Evolutionary conservation across 2,113 vertebrate genomes (phyloP).

Genomic region (Mustelus asterias): DNA sequence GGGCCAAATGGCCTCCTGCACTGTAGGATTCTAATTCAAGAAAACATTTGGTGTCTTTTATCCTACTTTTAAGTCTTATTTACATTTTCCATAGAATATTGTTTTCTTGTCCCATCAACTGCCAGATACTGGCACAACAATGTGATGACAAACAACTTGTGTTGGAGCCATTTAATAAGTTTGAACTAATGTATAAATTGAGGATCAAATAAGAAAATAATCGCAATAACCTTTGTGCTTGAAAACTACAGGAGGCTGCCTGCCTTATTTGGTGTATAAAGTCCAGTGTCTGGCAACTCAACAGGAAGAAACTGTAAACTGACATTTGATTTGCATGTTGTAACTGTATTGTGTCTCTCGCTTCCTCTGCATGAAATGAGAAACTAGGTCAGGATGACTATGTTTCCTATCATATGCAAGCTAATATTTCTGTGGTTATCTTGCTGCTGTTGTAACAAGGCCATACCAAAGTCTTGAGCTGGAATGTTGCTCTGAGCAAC

Average conservation of each 20-base stretch:
- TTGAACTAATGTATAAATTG: neutral
- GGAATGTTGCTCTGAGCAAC: neutral
- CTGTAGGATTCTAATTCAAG: neutral
- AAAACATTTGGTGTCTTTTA: neutral
- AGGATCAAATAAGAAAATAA: neutral
- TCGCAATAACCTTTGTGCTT: neutral
- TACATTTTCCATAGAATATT: neutral
- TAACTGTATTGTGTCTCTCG: neutral
- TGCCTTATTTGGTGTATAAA: neutral
- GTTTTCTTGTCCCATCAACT: neutral
- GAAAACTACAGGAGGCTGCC: neutral
- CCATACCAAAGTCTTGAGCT: neutral
- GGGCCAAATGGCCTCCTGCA: too few species aligned
- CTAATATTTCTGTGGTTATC: neutral
- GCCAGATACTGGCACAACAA: neutral
- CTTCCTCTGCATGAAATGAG: neutral
- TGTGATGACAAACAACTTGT: neutral
- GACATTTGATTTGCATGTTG: neutral
- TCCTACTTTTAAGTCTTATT: neutral
- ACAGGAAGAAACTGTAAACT: constrained; percentile 10
- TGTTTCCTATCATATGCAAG: neutral
- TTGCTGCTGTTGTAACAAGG: neutral
- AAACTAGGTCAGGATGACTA: neutral
- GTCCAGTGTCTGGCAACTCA: neutral
- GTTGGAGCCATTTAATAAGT: neutral